These are phyloP conservation scores for Chitala chitala DNA, from an alignment of 2,113 vertebrate species.

Conservation along the genomic window DNA sequence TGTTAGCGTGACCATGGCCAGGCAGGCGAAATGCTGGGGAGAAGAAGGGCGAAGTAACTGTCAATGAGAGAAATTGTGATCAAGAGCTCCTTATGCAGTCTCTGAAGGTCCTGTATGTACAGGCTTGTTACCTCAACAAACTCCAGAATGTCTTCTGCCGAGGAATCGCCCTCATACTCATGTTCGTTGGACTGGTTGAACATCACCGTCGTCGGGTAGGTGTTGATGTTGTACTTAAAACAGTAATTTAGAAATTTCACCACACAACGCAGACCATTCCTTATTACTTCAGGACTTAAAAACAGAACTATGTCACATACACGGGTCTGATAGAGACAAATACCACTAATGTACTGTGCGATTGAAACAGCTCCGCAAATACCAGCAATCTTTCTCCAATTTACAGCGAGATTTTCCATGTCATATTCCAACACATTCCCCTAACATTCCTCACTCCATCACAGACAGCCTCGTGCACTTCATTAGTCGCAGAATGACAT, in stretches of 20 bases:
- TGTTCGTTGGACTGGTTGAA: slow-evolving; percentile 87
- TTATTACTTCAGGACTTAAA: not conserved
- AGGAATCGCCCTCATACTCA: slow-evolving; percentile 91
- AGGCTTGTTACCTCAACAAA: slow-evolving; percentile 79
- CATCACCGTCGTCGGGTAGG: slow-evolving; percentile 90
- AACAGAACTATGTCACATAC: not conserved
- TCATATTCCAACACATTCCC: not conserved
- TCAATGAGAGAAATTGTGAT: slow-evolving; percentile 23
- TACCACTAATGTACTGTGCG: not conserved
- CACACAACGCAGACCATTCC: not conserved
- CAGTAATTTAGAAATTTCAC: not conserved
- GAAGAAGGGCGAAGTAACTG: not conserved
- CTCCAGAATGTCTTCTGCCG: slow-evolving; percentile 86
- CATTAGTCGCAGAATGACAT: not conserved
- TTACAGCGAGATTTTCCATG: slow-evolving; percentile 10
- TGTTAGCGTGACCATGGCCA: slow-evolving; percentile 76
- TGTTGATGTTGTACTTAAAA: slow-evolving; percentile 84
- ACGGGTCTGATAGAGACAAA: not conserved
- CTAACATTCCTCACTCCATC: not conserved
- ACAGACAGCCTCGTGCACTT: not conserved
- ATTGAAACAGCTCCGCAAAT: not conserved
- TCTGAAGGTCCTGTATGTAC: too few species aligned
- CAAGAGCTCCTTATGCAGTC: not conserved
- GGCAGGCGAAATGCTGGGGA: slow-evolving; percentile 80
- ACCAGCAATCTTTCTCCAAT: not conserved